These are phyloP conservation scores for Caenorhabditis sp. DNA, from an alignment of 2,888 invertebrate species.

Conservation along the genomic window DNA sequence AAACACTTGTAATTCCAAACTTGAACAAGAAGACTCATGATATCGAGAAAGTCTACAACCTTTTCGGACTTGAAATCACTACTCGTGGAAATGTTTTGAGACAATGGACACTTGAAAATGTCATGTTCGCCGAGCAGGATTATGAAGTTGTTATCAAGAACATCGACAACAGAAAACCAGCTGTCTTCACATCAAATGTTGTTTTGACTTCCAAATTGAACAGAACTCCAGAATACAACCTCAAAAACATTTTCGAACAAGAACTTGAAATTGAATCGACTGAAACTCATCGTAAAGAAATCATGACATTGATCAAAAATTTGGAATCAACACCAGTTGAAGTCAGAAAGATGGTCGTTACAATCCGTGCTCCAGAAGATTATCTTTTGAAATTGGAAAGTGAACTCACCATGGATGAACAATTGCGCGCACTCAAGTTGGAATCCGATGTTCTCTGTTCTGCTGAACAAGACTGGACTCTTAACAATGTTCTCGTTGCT, in stretches of 20 bases:
- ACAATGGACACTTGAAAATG: conserved; percentile 34
- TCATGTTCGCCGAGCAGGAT: conserved; percentile 53
- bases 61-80: conserved; percentile 44
- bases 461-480: conserved; percentile 50
- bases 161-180: conserved; percentile 20
- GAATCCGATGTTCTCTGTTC: conserved; percentile 22
- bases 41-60: conserved; percentile 29
- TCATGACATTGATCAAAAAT: conserved; percentile 31
- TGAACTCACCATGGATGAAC: conserved; percentile 23
- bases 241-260: conserved; percentile 37
- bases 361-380: conserved; percentile 26
- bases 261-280: conserved; percentile 31
- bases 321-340: conserved; percentile 13
- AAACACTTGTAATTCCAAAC: conserved; percentile 51
- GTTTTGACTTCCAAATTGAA: conserved; percentile 8
- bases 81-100: conserved; percentile 42
- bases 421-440: conserved; percentile 29
- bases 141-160: conserved; percentile 42
- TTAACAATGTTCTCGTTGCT: conserved; percentile 39
- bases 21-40: conserved; percentile 28
- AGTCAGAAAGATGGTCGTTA: conserved; percentile 10
- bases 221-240: conserved; percentile 25
- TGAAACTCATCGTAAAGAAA: conserved; percentile 26
- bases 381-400: conserved; percentile 20
- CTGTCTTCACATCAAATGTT: conserved; percentile 18